Percentiles rank a stretch among this genome's conserved stretches.
Evolutionary conservation across 2,888 invertebrate species (phyloP).

Genomic region (Andrena praecox): DNA sequence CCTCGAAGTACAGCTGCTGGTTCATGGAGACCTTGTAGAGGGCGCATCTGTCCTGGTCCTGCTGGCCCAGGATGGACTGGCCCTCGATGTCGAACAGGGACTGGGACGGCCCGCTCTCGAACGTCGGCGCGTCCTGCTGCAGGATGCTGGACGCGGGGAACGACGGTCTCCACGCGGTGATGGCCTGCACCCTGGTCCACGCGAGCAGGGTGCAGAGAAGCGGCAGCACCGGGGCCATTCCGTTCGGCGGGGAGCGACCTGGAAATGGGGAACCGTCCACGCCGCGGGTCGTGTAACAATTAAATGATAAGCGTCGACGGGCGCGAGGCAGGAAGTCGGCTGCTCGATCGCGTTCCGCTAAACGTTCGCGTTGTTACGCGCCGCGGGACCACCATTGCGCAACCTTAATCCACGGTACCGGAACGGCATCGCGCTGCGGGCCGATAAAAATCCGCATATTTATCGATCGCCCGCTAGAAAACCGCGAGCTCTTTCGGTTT

Average conservation of each 20-base stretch:
- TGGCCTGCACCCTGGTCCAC: constrained; percentile 54
- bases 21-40: constrained; percentile 90
- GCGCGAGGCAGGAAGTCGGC: not conserved
- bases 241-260: constrained; percentile 32
- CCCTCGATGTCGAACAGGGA: constrained; percentile 68
- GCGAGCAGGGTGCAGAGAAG: constrained; percentile 57
- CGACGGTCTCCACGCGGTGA: constrained; percentile 79
- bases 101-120: constrained; percentile 41
- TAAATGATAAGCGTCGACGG: not conserved
- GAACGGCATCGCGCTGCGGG: constrained; percentile 25
- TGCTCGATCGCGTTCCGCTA: constrained; percentile 19
- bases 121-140: constrained; percentile 75
- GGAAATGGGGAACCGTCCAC: not conserved
- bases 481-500: not conserved
- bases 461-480: constrained; percentile 1
- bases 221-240: constrained; percentile 48
- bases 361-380: constrained; percentile 17
- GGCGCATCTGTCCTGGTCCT: constrained; percentile 87
- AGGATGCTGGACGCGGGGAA: constrained; percentile 72
- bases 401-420: constrained; percentile 21
- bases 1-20: constrained; percentile 88
- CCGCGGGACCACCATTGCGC: constrained; percentile 6
- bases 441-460: constrained; percentile 26
- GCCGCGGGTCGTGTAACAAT: not conserved
- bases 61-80: constrained; percentile 38